phyloP scores from a whole-genome alignment of 2,113 vertebrate genomes.

The Piaya cayana region DNA sequence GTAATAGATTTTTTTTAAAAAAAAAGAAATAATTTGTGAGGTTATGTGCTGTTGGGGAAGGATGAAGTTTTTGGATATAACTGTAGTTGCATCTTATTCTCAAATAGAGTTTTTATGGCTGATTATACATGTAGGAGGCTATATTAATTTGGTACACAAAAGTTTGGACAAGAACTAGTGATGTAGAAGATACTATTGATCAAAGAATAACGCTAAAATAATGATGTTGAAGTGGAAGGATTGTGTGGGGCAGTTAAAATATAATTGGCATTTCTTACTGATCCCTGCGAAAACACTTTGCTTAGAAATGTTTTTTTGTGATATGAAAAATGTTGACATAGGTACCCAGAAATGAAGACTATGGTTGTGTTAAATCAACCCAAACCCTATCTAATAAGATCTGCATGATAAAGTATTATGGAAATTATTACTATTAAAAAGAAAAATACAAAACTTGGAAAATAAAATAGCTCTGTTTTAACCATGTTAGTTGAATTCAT shows the following conservation, averaged over 20 bases:
- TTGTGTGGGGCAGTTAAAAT: not conserved
- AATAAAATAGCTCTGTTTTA: not conserved
- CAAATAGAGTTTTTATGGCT: not conserved
- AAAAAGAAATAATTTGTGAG: not conserved
- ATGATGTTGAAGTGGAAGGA: not conserved
- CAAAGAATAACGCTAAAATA: not conserved
- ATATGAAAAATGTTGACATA: not conserved
- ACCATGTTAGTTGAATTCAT: not conserved
- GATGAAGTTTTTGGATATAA: not conserved
- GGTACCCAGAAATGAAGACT: not conserved
- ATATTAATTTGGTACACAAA: not conserved
- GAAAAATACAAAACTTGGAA: not conserved
- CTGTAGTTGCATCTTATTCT: not conserved
- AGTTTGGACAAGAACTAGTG: not conserved
- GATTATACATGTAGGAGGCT: not conserved
- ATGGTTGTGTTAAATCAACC: not conserved
- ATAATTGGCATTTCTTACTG: not conserved
- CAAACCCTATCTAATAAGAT: not conserved
- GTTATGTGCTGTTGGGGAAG: accelerated
- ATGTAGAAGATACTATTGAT: not conserved
- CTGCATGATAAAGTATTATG: not conserved
- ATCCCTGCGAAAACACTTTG: not conserved
- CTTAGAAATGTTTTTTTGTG: not conserved
- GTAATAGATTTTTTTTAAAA: no score
- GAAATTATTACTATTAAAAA: not conserved